phyloP scores from a whole-genome alignment of 1,140 invertebrate species.

The Cecropterus lyciades region DNA sequence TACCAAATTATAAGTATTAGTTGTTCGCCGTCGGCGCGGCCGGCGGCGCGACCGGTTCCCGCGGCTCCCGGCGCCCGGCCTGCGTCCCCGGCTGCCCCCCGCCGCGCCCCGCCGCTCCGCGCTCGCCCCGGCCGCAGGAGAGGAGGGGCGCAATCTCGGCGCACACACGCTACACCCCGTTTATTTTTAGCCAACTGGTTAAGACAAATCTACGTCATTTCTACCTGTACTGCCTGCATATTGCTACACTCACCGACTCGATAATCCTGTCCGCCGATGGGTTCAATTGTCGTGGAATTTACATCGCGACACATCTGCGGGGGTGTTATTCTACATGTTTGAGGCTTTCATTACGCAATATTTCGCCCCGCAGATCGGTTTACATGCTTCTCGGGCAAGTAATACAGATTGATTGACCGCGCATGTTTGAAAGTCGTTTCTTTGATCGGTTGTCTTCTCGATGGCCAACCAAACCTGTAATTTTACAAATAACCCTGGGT shows the following conservation, averaged over 20 bases:
- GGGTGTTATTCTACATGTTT: conserved; percentile 24
- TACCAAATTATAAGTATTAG: conserved; percentile 49
- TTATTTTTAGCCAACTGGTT: conserved; percentile 74
- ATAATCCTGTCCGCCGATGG: conserved; percentile 22
- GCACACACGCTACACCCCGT: conserved; percentile 51
- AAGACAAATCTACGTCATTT: conserved; percentile 54
- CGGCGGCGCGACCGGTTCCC: conserved; percentile 37
- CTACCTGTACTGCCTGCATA: conserved; percentile 44
- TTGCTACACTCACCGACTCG: conserved; percentile 32
- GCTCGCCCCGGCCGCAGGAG: conserved; percentile 24
- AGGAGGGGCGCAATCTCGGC: conserved; percentile 45
- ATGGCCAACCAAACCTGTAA: conserved; percentile 21
- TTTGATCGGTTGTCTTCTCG: conserved; percentile 29
- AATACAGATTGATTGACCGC: conserved; percentile 28
- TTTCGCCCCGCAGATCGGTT: conserved; percentile 26
- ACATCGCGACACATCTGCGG: conserved; percentile 16
- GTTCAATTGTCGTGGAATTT: conserved; percentile 31
- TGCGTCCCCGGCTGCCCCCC: conserved; percentile 19
- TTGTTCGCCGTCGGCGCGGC: conserved; percentile 31
- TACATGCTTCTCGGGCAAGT: conserved; percentile 28
- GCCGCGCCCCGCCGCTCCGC: conserved; percentile 25
- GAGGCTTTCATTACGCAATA: conserved; percentile 27
- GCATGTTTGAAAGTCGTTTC: conserved; percentile 31
- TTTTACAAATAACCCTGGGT: conserved; percentile 31
- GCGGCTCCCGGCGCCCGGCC: conserved; percentile 29